A percentile compares a stretch with the other conserved stretches of the same genome.
phyloP scores from a whole-genome alignment of 2,113 vertebrate species.

The Fregetta grallaria region DNA sequence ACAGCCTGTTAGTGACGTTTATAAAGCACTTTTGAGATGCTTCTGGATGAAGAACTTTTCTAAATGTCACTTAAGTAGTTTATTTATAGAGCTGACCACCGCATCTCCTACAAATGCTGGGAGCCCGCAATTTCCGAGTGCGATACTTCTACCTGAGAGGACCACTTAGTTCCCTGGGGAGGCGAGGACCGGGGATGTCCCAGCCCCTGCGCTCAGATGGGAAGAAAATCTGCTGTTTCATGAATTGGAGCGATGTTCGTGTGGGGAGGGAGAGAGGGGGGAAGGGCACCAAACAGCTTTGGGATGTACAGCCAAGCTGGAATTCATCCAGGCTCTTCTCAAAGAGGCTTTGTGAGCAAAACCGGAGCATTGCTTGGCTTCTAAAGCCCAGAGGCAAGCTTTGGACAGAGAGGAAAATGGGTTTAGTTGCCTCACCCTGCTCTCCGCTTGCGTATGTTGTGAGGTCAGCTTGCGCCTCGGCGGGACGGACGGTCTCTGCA shows the following conservation, averaged over 20 bases:
- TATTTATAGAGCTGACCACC: not conserved
- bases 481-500: fast-evolving
- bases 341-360: slow-evolving; percentile 57
- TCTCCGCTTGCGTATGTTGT: not conserved
- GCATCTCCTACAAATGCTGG: not conserved
- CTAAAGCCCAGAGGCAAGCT: not conserved
- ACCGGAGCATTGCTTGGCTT: not conserved
- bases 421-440: not conserved
- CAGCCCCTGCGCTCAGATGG: not conserved
- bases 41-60: slow-evolving; percentile 3
- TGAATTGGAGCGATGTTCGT: not conserved
- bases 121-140: not conserved
- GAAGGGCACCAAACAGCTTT: not conserved
- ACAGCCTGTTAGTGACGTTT: not conserved
- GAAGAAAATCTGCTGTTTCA: slow-evolving; percentile 40
- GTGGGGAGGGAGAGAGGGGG: not conserved
- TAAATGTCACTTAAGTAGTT: slow-evolving; percentile 18
- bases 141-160: not conserved
- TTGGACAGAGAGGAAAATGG: not conserved
- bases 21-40: slow-evolving; percentile 13
- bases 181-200: not conserved
- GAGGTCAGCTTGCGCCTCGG: not conserved
- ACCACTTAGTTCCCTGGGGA: not conserved
- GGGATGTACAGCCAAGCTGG: not conserved
- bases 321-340: slow-evolving; percentile 32